Evolutionary conservation across 2,113 vertebrate species (phyloP).

Genomic region (Istiophorus platypterus): DNA sequence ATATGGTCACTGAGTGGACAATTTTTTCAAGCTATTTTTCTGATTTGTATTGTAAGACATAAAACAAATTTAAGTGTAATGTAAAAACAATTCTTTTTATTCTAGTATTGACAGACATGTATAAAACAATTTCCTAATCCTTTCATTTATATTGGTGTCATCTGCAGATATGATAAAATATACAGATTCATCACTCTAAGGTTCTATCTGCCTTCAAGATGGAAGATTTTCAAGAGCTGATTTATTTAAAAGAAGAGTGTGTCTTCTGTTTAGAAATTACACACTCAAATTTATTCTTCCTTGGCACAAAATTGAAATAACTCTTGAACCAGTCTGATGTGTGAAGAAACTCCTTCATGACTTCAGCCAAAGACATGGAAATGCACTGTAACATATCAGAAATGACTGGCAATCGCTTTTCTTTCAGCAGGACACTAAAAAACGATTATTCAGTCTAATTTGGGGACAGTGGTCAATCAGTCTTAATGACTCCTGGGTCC

Average conservation of each 20-base stretch:
- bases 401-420: neutral
- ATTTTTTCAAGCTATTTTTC: too few relatives aligned
- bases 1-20: too few relatives aligned
- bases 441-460: neutral
- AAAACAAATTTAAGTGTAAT: neutral
- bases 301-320: neutral
- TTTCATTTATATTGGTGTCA: neutral
- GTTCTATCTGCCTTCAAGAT: too few relatives aligned
- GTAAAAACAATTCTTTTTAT: too few relatives aligned
- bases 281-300: neutral
- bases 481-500: neutral
- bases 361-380: neutral
- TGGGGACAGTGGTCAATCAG: neutral
- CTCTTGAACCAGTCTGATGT: neutral
- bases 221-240: neutral
- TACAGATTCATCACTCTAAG: neutral
- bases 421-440: conserved; percentile 1
- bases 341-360: neutral
- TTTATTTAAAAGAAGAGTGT: neutral
- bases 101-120: too few relatives aligned
- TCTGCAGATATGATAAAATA: neutral
- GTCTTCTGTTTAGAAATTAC: neutral
- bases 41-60: neutral
- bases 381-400: neutral
- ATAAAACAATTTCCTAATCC: too few relatives aligned